Evolutionary conservation across 1,140 invertebrate species (phyloP).

Genomic region (Drosophila paulistorum): DNA sequence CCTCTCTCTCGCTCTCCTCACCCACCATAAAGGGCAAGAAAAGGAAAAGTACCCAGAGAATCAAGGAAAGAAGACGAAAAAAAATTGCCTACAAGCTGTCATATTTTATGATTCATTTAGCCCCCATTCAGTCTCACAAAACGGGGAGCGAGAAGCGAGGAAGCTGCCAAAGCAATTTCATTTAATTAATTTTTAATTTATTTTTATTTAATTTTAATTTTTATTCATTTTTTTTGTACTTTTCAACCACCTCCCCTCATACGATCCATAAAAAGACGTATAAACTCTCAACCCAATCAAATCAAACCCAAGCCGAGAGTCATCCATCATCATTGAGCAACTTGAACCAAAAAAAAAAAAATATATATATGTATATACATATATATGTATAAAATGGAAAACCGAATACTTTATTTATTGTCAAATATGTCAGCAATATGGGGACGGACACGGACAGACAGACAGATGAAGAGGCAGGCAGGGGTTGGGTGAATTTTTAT

Average conservation of each 20-base stretch:
- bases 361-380: not conserved
- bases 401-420: constrained; percentile 59
- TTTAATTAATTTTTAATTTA: constrained; percentile 79
- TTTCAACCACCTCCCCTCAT: too few species aligned
- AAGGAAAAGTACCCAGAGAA: too few species aligned
- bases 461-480: constrained; percentile 35
- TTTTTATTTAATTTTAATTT: constrained; percentile 70
- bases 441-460: constrained; percentile 22
- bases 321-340: constrained; percentile 73
- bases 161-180: constrained; percentile 55
- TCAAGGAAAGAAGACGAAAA: constrained; percentile 18
- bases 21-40: constrained; percentile 45
- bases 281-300: constrained; percentile 47
- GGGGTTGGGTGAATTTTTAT: constrained; percentile 59
- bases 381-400: constrained; percentile 23
- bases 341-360: constrained; percentile 31
- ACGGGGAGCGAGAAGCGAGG: not conserved
- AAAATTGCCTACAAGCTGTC: constrained; percentile 47
- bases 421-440: constrained; percentile 56
- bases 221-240: constrained; percentile 33
- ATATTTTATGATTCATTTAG: constrained; percentile 70
- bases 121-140: constrained; percentile 39
- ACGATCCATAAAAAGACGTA: constrained; percentile 40
- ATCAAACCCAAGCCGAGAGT: constrained; percentile 63
- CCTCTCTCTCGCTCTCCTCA: constrained; percentile 14